These are phyloP conservation scores for Chaetodon trifasciatus DNA, from an alignment of 2,797 vertebrate species.

Conservation along the genomic window DNA sequence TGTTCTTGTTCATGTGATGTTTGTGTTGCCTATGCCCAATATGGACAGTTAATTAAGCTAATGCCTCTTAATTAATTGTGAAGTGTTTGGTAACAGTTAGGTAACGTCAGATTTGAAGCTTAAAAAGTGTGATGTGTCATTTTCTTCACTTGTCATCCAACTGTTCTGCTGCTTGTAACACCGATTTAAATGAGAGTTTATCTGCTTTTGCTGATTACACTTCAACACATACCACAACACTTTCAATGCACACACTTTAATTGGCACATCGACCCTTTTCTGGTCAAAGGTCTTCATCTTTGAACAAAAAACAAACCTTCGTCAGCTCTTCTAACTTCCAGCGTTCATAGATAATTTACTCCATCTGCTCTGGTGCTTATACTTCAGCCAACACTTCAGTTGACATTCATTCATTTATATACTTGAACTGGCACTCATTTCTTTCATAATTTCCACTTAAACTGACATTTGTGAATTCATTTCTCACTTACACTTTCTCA, in stretches of 20 bases:
- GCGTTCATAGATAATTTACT: neutral
- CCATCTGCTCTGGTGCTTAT: neutral
- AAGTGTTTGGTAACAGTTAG: neutral
- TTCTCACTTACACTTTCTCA: neutral
- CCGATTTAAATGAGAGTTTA: neutral
- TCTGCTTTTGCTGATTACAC: neutral
- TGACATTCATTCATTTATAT: slow-evolving; percentile 4
- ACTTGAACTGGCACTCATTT: neutral
- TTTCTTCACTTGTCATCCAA: neutral
- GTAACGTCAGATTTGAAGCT: neutral
- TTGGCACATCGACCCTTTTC: neutral
- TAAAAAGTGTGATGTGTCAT: neutral
- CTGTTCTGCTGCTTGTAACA: neutral
- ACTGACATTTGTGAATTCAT: neutral
- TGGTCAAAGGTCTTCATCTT: neutral
- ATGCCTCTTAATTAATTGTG: neutral
- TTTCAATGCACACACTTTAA: neutral
- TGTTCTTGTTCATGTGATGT: neutral
- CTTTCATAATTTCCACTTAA: neutral
- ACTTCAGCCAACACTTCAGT: neutral
- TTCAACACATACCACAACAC: neutral
- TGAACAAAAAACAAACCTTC: neutral
- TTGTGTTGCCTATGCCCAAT: slow-evolving; percentile 3
- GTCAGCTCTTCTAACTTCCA: neutral
- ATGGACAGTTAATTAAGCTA: neutral